Evolutionary conservation across 2,888 invertebrate genomes (phyloP).

Genomic region (Melieria crassipennis): DNA sequence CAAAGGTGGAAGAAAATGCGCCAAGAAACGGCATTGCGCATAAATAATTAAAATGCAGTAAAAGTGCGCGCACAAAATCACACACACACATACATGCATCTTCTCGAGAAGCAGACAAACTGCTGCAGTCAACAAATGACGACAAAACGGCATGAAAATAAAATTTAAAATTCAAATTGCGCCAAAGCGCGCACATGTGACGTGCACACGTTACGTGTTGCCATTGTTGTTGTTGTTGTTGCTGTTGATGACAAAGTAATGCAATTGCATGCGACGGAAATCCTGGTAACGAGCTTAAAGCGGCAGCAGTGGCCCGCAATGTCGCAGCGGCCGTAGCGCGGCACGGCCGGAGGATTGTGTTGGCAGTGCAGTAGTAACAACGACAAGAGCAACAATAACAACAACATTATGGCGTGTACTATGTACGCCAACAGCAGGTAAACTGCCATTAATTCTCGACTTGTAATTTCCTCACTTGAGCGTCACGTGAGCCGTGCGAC

Average conservation of each 20-base stretch:
- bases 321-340: slow-evolving; percentile 42
- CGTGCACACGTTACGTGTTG: slow-evolving; percentile 1
- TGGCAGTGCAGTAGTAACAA: slow-evolving; percentile 25
- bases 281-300: slow-evolving; percentile 20
- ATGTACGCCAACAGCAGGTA: slow-evolving; percentile 35
- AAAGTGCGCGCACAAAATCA: slow-evolving; percentile 13
- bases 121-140: not conserved
- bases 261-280: slow-evolving; percentile 31
- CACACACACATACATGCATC: not conserved
- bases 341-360: not conserved
- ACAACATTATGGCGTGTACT: slow-evolving; percentile 21
- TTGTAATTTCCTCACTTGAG: slow-evolving; percentile 63
- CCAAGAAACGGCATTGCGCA: slow-evolving; percentile 19
- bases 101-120: not conserved
- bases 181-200: not conserved
- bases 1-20: not conserved
- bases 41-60: slow-evolving; percentile 29
- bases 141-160: not conserved
- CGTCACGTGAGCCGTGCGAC: slow-evolving; percentile 42
- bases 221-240: slow-evolving; percentile 6
- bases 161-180: slow-evolving; percentile 28
- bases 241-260: slow-evolving; percentile 35
- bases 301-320: slow-evolving; percentile 36
- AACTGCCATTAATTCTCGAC: slow-evolving; percentile 61
- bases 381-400: slow-evolving; percentile 28